Evolutionary conservation across 2,888 invertebrate species (phyloP).

Genomic region (Strigamia crassipes): DNA sequence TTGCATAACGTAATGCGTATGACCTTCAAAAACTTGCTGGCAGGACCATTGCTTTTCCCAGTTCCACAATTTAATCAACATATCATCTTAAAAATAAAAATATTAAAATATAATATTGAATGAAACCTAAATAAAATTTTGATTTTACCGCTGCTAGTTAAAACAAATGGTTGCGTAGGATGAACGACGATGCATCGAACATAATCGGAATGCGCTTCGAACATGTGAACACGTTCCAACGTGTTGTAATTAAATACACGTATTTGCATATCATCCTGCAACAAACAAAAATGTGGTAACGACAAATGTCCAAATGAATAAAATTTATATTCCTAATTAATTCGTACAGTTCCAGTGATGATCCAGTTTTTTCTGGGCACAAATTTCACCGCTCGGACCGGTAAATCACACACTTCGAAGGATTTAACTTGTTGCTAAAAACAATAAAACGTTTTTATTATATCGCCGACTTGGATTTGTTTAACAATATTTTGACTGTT

Average conservation of each 20-base stretch:
- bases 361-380: conserved; percentile 98
- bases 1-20: conserved; percentile 99
- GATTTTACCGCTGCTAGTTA: conserved; percentile 87
- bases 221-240: conserved; percentile 89
- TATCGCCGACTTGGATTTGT: no score
- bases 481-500: not conserved
- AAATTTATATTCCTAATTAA: not conserved
- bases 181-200: conserved; percentile 94
- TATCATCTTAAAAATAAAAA: conserved; percentile 75
- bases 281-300: no score
- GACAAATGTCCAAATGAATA: no score
- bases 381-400: conserved; percentile 94
- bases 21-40: conserved; percentile 98
- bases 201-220: conserved; percentile 99
- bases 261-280: conserved; percentile 66
- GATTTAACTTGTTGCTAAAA: conserved; percentile 63
- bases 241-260: conserved; percentile 99
- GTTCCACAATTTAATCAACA: conserved; percentile 98
- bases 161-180: conserved; percentile 93
- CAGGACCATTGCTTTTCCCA: conserved; percentile 99
- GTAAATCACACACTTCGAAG: conserved; percentile 83
- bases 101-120: not conserved
- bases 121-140: no score
- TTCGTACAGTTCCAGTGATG: conserved; percentile 82
- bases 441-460: not conserved